Base-by-base conservation (phyloP, 2,797 vertebrate genomes). In the Notolepis coatsorum region DNA sequence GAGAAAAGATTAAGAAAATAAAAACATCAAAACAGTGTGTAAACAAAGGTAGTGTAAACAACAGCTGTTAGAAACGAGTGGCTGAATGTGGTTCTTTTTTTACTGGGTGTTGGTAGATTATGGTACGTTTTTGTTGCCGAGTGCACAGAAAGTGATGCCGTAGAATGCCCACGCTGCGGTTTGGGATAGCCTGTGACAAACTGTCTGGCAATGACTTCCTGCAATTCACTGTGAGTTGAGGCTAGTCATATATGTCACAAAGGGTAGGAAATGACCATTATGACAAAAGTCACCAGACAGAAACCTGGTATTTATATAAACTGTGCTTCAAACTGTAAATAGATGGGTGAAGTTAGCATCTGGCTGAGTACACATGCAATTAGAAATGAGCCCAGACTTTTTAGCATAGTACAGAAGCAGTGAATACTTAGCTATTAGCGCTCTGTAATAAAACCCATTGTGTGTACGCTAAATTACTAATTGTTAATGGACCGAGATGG, bases 21-120 rank as follows among this genome's bases (percentile, higher is more conserved):
- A 30, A 43, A 49, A 47, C 20, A 62, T 46, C 7, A 61, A 46
- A 50, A 17, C 25, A 13, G 37, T 46, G n/a, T 18, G 41, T 58
- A 31, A 51, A 24, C 43, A 54, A 28, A 61, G 39, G 17, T 15
- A n/a, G 17, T 20, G 13, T 13, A 58, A 46, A 30, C n/a, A 13
- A 21, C 5, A 35, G 10, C n/a, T 20, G n/a, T 17, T 20, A 3
- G 15, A 12, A 12, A 7, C 18, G 33, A 12, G 17, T 20, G 15
- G 6, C 35, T 28, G 17, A 8, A 17, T 41, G 33, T 39, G 15
- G 38, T 3, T 9, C 8, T 2, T 9, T 1, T 51, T 33, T 21
- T 51, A 50, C 15, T 42, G 39, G 39, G 6, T 20, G 12, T 13
- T 38, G 15, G 39, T 42, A 15, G 39, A 6, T 2, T 17, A 17